phyloP scores from a whole-genome alignment of 2,797 vertebrate genomes.

The Ibycter americanus region DNA sequence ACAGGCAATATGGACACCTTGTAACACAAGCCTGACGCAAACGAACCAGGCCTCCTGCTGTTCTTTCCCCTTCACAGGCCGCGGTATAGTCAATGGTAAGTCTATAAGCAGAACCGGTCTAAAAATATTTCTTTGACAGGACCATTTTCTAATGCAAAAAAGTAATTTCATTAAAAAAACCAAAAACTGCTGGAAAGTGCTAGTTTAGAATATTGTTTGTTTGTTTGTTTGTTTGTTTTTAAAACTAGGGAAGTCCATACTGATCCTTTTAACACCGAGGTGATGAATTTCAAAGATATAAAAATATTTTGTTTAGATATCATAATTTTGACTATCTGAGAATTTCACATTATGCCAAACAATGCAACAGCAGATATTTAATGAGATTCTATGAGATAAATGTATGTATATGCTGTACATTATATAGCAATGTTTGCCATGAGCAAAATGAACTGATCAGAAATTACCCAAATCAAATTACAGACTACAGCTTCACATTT shows the following conservation, averaged over 20 bases:
- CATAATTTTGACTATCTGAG: background rate
- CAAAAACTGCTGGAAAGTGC: accelerated
- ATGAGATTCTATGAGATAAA: background rate
- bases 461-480: background rate
- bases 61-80: background rate
- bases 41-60: background rate
- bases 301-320: background rate
- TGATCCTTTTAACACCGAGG: background rate
- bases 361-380: background rate
- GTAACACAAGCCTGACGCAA: background rate
- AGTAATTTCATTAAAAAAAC: background rate
- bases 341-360: background rate
- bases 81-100: background rate
- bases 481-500: background rate
- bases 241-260: background rate
- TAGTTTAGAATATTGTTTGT: background rate
- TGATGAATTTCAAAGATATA: background rate
- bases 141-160: background rate
- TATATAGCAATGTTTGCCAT: background rate
- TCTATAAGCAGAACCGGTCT: background rate
- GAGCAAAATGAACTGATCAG: background rate
- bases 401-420: background rate
- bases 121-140: background rate
- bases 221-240: background rate
- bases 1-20: background rate